Evolutionary conservation across 2,888 invertebrate genomes (phyloP), one percentile per base, ranked within the genome.

Genomic region (Drosophila mimica): DNA sequence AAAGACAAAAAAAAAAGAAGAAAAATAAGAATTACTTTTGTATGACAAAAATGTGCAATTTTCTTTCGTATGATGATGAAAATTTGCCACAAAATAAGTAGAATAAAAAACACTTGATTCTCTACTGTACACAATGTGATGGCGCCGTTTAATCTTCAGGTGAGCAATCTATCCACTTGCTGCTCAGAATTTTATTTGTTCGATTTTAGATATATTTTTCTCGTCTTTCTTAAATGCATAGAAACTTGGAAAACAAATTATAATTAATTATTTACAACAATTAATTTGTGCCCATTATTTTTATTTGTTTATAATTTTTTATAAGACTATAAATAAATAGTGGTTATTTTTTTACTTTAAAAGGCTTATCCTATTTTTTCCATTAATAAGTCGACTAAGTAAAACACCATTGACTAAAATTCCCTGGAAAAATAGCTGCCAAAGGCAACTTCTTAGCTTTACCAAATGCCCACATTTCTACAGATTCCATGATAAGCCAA

Each of bases 31-130:
- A 15, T 53, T 33, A 15, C 8, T 52, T 38, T 57, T 15, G 58
- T 17, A 28, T 54, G 54, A 64, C 64, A 68, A 67, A 70, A 72
- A 65, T 74, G 72, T 59, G 34, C 48, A 33, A 54, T 67, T 38
- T 38, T 54, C 71, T 61, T 70, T 71, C 56, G 58, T 54, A 73
- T 82, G 73, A 86, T 83, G 81, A 83, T 81, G 73, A 79, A 79
- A 65, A 64, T 82, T 75, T 58, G 75, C 62, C 62, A 49, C 48
- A 53, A 34, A 25, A 34, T 46, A 15, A 46, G 46, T 8, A 15
- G 15, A 25, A 46, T 25, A 15, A 46, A 46, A 7, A 25, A 4
- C 15, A 38, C 4, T 46, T 46, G 46, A 46, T 25, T 25, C 25
- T 25, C 25, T 28, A 7, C 46, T 25, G 25, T 4, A 25, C 15